A percentile compares a stretch with the other conserved stretches of the same genome.
phyloP scores from a whole-genome alignment of 2,888 invertebrate genomes.

The Thumatha senex region DNA sequence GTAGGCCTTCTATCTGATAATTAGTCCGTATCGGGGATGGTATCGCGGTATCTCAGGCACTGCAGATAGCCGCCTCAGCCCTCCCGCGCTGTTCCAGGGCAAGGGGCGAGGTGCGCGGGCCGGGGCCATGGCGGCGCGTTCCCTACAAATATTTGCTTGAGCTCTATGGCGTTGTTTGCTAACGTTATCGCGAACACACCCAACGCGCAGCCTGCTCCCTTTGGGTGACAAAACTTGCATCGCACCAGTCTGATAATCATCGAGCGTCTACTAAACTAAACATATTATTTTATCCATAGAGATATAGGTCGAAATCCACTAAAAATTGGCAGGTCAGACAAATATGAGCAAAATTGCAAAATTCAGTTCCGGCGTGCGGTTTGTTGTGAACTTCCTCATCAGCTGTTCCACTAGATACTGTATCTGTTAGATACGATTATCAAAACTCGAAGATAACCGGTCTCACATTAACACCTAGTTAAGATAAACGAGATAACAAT shows the following conservation, averaged over 20 bases:
- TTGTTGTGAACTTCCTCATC: constrained; percentile 28
- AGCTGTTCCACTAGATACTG: constrained; percentile 63
- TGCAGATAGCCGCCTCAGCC: constrained; percentile 47
- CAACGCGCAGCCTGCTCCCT: constrained; percentile 27
- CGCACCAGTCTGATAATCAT: background rate
- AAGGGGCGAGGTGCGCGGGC: constrained; percentile 10
- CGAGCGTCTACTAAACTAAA: background rate
- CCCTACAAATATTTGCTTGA: constrained; percentile 67
- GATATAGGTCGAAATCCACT: background rate
- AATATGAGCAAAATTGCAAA: background rate
- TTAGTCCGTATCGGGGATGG: constrained; percentile 72
- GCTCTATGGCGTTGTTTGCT: constrained; percentile 60
- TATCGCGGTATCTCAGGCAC: constrained; percentile 64
- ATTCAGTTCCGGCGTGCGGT: constrained; percentile 2
- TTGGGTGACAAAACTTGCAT: constrained; percentile 9
- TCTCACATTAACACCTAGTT: constrained; percentile 78
- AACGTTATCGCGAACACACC: constrained; percentile 62
- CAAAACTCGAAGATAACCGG: constrained; percentile 73
- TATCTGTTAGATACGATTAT: constrained; percentile 78
- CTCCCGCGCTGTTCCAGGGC: constrained; percentile 21
- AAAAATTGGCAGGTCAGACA: background rate
- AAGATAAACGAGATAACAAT: constrained; percentile 81
- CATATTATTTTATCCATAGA: background rate
- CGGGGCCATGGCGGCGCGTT: constrained; percentile 39
- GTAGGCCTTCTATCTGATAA: constrained; percentile 75